Base-by-base conservation (phyloP, 2,113 vertebrate species). In the Centropus bengalensis region DNA sequence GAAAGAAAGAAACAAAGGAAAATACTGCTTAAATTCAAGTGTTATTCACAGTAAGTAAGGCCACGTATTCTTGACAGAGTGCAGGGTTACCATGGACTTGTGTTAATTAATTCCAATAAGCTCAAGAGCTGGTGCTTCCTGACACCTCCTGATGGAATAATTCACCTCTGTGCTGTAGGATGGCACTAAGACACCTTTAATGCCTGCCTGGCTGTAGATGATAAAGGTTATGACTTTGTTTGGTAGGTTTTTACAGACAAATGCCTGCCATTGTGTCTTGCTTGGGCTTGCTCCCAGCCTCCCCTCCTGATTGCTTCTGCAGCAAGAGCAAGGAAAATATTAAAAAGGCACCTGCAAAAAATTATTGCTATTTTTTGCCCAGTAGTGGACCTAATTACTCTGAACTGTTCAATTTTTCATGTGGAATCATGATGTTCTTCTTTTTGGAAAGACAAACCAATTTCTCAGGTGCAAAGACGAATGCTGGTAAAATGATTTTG, bases 21-120 rank as follows among this genome's bases (percentile, higher is more conserved):
- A 95, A 80, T 54, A 30, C 36, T 40, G 62, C 70, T 91, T 91
- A 73, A 91, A 87, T 76, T 76, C 79, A 69, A 94, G 71, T 71
- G 40, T 87, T 86, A 70, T 63, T 91, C 56, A 62, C 68, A 75
- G 66, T 74, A 86, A 89, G 71, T 38, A 75, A 95, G 83, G 82
- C 82, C 80, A 70, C 55, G 17, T 74, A 56, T 63, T 92, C 89
- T 82, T 94, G 86, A 82, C 82, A 90, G 71, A 94, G 73, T 83
- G 91, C 71, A 59, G 64, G 76, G 84, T 94, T 95, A 87, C 84
- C 47, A 71, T 77, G 92, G 82, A 67, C 92, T 76, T 89, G 82
- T 79, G 87, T 82, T 92, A 94, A 95, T 92, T 91, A 93, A 91
- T 89, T 93, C 54, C 67, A 86, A 9, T 78, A 74, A 88, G 71